Evolutionary conservation across 2,888 invertebrate species (phyloP).

Genomic region (Rhagophthalmus giganteus): DNA sequence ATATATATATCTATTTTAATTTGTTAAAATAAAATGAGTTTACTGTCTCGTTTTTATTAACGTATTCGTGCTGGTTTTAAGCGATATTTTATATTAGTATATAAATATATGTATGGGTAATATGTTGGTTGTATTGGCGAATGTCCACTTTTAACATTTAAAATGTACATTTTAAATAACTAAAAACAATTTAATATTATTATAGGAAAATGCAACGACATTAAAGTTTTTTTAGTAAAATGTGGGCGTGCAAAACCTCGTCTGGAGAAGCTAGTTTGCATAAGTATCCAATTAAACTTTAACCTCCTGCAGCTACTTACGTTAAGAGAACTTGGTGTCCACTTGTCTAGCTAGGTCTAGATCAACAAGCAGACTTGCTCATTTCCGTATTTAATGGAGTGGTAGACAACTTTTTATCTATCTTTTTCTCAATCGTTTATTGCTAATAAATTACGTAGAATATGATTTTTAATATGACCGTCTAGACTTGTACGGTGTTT

Average conservation of each 20-base stretch:
- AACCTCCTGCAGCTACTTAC: conserved; percentile 17
- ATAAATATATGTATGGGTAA: neutral
- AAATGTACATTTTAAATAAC: neutral
- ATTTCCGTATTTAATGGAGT: conserved; percentile 28
- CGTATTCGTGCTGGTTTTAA: no score
- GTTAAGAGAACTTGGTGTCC: conserved; percentile 17
- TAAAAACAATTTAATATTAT: neutral
- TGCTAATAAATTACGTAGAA: conserved; percentile 34
- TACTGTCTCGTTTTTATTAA: no score
- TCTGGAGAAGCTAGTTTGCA: conserved; percentile 13
- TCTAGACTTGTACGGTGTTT: conserved; percentile 31
- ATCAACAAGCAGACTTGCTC: conserved; percentile 19
- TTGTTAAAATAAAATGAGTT: no score
- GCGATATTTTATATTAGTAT: no score
- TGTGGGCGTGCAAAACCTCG: conserved; percentile 15
- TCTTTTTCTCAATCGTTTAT: conserved; percentile 32
- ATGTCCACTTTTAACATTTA: neutral
- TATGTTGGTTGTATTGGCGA: neutral
- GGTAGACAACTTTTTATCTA: conserved; percentile 31
- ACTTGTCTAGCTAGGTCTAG: conserved; percentile 23
- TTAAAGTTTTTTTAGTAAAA: neutral
- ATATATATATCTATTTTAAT: no score
- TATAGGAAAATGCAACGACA: neutral
- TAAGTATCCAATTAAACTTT: conserved; percentile 26
- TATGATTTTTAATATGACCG: conserved; percentile 33